These are phyloP conservation scores for Trypoxylus dichotomus DNA, from an alignment of 1,140 invertebrate genomes.

Conservation along the genomic window DNA sequence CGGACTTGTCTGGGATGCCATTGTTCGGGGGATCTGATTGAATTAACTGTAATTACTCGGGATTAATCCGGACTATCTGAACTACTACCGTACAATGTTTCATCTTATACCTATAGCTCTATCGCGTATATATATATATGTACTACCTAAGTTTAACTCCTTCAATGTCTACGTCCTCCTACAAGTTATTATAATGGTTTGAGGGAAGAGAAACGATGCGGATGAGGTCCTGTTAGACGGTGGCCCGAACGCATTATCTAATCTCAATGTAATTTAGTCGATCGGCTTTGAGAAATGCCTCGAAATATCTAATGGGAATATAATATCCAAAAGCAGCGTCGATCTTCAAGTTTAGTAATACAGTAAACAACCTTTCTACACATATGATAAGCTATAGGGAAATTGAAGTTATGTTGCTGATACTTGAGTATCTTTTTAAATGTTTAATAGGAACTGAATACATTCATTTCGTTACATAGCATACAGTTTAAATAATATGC, in stretches of 20 bases:
- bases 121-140: background rate
- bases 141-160: constrained; percentile 7
- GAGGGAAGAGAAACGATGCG: background rate
- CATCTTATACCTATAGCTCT: background rate
- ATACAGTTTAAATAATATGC: too few relatives aligned
- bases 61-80: constrained; percentile 39
- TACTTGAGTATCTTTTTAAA: too few relatives aligned
- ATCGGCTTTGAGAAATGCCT: background rate
- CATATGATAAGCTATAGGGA: too few relatives aligned
- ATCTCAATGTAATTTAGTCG: constrained; percentile 1
- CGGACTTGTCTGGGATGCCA: constrained; percentile 17
- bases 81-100: constrained; percentile 15
- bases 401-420: too few relatives aligned
- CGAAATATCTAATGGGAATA: too few relatives aligned
- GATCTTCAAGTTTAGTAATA: too few relatives aligned
- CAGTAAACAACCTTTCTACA: too few relatives aligned
- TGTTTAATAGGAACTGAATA: too few relatives aligned
- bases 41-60: constrained; percentile 47
- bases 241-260: constrained; percentile 3
- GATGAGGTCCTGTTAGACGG: constrained; percentile 1
- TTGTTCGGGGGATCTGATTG: constrained; percentile 43
- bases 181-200: constrained; percentile 2
- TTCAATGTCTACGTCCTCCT: constrained; percentile 12
- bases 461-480: too few relatives aligned
- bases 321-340: too few relatives aligned